A percentile compares a stretch with the other conserved stretches of the same genome.
Conservation (phyloP, 2,888 invertebrate genomes). For the Aplocera efformata region DNA sequence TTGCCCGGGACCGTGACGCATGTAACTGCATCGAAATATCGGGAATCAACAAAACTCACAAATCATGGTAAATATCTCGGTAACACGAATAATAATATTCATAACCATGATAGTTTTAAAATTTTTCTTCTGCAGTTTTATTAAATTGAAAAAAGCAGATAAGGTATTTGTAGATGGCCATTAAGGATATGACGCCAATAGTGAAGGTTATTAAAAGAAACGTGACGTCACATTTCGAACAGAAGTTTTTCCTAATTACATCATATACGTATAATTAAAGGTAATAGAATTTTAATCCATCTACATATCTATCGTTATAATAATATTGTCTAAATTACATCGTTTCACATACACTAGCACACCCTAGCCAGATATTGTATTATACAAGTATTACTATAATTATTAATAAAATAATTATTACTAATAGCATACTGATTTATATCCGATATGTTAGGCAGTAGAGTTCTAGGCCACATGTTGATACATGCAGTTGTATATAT, state of each 20-base stretch:
- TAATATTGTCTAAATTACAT: conserved; percentile 75
- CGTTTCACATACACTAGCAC: conserved; percentile 45
- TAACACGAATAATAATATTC: too few relatives aligned
- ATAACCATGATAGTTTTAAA: too few relatives aligned
- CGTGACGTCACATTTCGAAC: too few relatives aligned
- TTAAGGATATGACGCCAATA: too few relatives aligned
- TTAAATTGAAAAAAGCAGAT: too few relatives aligned
- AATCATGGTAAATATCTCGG: too few relatives aligned
- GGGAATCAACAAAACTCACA: too few relatives aligned
- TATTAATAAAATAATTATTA: conserved; percentile 51
- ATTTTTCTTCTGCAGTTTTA: too few relatives aligned
- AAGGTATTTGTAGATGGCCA: too few relatives aligned
- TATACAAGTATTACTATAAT: conserved; percentile 44
- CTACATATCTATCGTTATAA: conserved; percentile 36
- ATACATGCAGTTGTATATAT: conserved; percentile 32
- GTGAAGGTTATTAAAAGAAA: too few relatives aligned
- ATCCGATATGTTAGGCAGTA: conserved; percentile 74
- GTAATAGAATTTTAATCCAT: conserved; percentile 31
- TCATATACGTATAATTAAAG: conserved; percentile 4
- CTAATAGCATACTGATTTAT: conserved; percentile 60
- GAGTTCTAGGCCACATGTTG: conserved; percentile 60
- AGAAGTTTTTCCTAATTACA: conserved; percentile 3
- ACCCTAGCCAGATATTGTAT: conserved; percentile 57
- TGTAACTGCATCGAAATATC: too few relatives aligned
- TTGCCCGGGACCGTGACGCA: too few relatives aligned